A percentile compares a stretch with the other conserved stretches of the same genome.
Evolutionary conservation across 2,888 invertebrate species (phyloP).

Genomic region (Neoaliturus tenellus): DNA sequence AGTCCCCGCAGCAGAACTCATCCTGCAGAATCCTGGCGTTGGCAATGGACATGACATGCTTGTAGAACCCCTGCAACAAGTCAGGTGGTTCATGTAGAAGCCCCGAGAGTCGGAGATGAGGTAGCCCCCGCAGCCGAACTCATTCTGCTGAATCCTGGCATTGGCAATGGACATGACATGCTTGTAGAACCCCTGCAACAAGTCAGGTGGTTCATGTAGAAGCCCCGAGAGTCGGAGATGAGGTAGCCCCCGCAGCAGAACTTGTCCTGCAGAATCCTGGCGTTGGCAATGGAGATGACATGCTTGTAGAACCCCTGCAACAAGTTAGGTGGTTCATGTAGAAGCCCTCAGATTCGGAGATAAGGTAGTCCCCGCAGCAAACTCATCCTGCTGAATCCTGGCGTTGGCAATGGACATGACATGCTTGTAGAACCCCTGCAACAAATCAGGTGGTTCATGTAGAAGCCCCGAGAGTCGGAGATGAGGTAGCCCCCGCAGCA

Average conservation of each 20-base stretch:
- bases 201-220: slow-evolving; percentile 49
- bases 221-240: slow-evolving; percentile 55
- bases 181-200: slow-evolving; percentile 15
- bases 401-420: slow-evolving; percentile 50
- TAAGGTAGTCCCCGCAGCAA: slow-evolving; percentile 54
- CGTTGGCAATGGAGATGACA: slow-evolving; percentile 45
- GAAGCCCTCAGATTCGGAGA: slow-evolving; percentile 56
- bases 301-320: slow-evolving; percentile 29
- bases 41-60: slow-evolving; percentile 47
- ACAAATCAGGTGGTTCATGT: neutral
- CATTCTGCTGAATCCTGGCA: slow-evolving; percentile 46
- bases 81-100: slow-evolving; percentile 33
- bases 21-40: slow-evolving; percentile 50
- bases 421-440: slow-evolving; percentile 23
- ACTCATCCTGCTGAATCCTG: slow-evolving; percentile 48
- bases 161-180: slow-evolving; percentile 49
- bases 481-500: slow-evolving; percentile 56
- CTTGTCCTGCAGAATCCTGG: slow-evolving; percentile 48
- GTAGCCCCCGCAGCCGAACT: slow-evolving; percentile 54
- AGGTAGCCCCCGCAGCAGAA: slow-evolving; percentile 55
- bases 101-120: slow-evolving; percentile 56
- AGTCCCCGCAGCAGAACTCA: slow-evolving; percentile 17
- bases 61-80: slow-evolving; percentile 4
- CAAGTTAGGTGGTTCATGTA: slow-evolving; percentile 43
- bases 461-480: slow-evolving; percentile 55